phyloP scores from a whole-genome alignment of 2,113 vertebrate genomes.

The Hylia prasina region DNA sequence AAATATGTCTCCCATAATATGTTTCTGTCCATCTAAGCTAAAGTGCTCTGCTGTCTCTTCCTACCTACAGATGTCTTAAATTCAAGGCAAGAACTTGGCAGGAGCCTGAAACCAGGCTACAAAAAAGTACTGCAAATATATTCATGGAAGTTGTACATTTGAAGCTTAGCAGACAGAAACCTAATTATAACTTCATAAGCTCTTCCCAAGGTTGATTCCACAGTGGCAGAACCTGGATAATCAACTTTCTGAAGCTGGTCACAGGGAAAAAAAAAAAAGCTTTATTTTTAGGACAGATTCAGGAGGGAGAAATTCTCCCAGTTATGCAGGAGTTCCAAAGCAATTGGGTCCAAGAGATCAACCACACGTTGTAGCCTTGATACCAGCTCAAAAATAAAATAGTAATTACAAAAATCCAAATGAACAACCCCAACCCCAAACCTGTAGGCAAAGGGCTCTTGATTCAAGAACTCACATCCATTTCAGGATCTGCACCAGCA shows the following conservation, averaged over 20 bases:
- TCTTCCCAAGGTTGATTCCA: background rate
- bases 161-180: background rate
- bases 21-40: background rate
- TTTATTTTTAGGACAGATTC: background rate
- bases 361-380: background rate
- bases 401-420: background rate
- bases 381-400: background rate
- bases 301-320: background rate
- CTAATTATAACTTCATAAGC: constrained; percentile 14
- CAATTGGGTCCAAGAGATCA: background rate
- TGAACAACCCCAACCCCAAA: background rate
- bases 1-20: background rate
- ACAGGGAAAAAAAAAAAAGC: background rate
- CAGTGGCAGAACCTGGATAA: background rate
- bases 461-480: background rate
- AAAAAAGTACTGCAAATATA: background rate
- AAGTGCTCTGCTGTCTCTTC: background rate
- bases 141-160: background rate
- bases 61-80: constrained; percentile 3
- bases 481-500: background rate
- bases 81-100: constrained; percentile 18
- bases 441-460: background rate
- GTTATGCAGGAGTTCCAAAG: background rate
- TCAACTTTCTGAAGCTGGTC: background rate
- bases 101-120: background rate